phyloP scores from a whole-genome alignment of 2,888 invertebrate genomes.

The Polyommatus iphigenia region DNA sequence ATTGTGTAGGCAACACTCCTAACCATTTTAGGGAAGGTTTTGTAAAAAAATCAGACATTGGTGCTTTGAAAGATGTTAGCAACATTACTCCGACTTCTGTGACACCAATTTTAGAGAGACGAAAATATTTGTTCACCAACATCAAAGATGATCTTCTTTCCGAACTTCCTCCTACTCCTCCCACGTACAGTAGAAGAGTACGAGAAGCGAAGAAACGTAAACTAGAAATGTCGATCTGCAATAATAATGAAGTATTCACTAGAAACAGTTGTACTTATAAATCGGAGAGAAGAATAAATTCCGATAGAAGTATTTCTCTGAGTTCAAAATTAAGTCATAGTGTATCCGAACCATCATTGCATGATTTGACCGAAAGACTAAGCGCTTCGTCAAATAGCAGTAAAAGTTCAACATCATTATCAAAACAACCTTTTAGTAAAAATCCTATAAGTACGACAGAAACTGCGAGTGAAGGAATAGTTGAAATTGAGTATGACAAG shows the following conservation, averaged over 20 bases:
- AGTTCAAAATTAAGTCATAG: slow-evolving; percentile 63
- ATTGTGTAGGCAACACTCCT: slow-evolving; percentile 78
- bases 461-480: slow-evolving; percentile 72
- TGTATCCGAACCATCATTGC: slow-evolving; percentile 67
- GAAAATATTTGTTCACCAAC: slow-evolving; percentile 55
- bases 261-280: slow-evolving; percentile 65
- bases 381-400: slow-evolving; percentile 56
- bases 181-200: slow-evolving; percentile 71
- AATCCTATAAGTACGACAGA: slow-evolving; percentile 65
- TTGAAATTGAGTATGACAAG: slow-evolving; percentile 80
- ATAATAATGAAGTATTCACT: slow-evolving; percentile 58
- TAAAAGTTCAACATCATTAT: slow-evolving; percentile 55
- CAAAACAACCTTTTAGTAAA: slow-evolving; percentile 47
- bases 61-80: slow-evolving; percentile 80
- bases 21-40: slow-evolving; percentile 82
- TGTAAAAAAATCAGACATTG: slow-evolving; percentile 73
- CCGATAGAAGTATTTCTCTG: slow-evolving; percentile 54
- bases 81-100: slow-evolving; percentile 80
- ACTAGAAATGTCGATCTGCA: slow-evolving; percentile 65
- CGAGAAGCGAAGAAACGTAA: slow-evolving; percentile 74
- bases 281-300: slow-evolving; percentile 66
- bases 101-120: slow-evolving; percentile 63
- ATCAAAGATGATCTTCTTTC: slow-evolving; percentile 62
- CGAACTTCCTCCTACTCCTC: slow-evolving; percentile 67
- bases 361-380: slow-evolving; percentile 64